Evolutionary conservation across 1,140 invertebrate species (phyloP).

Genomic region (Pentalonia nigronervosa): DNA sequence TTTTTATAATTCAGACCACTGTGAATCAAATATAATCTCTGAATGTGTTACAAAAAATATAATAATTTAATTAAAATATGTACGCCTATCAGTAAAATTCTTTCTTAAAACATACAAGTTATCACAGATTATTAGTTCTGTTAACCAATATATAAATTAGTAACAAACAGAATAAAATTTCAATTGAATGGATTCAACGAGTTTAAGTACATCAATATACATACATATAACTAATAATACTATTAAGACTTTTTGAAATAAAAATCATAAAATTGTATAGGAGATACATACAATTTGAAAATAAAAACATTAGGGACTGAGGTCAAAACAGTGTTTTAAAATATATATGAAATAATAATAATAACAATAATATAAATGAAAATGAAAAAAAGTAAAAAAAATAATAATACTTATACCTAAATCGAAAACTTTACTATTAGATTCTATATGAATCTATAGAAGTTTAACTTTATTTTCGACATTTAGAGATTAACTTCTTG

Average conservation of each 20-base stretch:
- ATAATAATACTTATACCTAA: background rate
- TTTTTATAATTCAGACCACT: background rate
- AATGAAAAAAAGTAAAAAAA: constrained; percentile 9
- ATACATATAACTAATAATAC: constrained; percentile 20
- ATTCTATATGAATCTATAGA: background rate
- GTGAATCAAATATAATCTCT: constrained; percentile 6
- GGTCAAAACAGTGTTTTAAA: constrained; percentile 9
- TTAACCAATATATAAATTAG: constrained; percentile 11
- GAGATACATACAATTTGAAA: background rate
- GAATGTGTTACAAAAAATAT: constrained; percentile 24
- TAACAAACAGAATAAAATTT: constrained; percentile 10
- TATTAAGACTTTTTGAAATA: background rate
- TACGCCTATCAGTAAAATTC: constrained; percentile 23
- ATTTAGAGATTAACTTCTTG: constrained; percentile 21
- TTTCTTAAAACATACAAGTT: constrained; percentile 41
- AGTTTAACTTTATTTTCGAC: constrained; percentile 24
- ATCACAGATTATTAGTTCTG: constrained; percentile 56
- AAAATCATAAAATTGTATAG: constrained; percentile 11
- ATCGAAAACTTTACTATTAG: background rate
- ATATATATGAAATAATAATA: constrained; percentile 28
- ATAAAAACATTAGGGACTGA: background rate
- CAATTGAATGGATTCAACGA: constrained; percentile 35
- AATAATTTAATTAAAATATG: constrained; percentile 1
- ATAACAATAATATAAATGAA: constrained; percentile 33
- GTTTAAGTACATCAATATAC: constrained; percentile 26